phyloP scores from a whole-genome alignment of 1,140 invertebrate species.

The Pseudobourletiella spinata region DNA sequence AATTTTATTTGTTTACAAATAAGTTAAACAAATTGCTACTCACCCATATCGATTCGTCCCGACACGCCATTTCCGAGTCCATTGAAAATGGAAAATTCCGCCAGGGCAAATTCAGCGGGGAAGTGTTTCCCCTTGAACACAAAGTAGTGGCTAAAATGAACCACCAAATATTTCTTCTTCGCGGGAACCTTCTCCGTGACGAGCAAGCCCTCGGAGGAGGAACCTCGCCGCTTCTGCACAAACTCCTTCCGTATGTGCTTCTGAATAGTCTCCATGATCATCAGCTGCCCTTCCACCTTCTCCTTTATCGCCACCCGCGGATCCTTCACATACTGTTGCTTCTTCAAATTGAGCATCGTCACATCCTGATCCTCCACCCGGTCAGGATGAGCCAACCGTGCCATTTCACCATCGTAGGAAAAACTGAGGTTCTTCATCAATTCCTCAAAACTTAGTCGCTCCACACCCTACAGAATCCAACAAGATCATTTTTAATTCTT shows the following conservation, averaged over 20 bases:
- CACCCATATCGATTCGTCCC: conserved; percentile 1
- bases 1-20: neutral
- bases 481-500: neutral
- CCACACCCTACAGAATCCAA: neutral
- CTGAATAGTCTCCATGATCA: neutral
- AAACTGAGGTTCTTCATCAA: too few species aligned
- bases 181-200: neutral
- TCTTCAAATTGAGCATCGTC: neutral
- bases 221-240: neutral
- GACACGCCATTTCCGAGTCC: neutral
- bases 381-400: neutral
- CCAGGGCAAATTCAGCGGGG: conserved; percentile 2
- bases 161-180: neutral
- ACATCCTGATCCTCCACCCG: neutral
- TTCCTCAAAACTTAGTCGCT: too few species aligned
- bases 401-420: neutral
- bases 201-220: neutral
- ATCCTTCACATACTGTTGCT: neutral
- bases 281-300: neutral
- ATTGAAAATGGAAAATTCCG: conserved; percentile 4
- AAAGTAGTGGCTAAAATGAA: conserved; percentile 1
- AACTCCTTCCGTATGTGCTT: neutral
- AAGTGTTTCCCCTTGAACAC: neutral
- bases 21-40: neutral
- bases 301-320: neutral